Evolutionary conservation across 2,888 invertebrate genomes (phyloP).

Genomic region (Fissipunctia ypsillon): DNA sequence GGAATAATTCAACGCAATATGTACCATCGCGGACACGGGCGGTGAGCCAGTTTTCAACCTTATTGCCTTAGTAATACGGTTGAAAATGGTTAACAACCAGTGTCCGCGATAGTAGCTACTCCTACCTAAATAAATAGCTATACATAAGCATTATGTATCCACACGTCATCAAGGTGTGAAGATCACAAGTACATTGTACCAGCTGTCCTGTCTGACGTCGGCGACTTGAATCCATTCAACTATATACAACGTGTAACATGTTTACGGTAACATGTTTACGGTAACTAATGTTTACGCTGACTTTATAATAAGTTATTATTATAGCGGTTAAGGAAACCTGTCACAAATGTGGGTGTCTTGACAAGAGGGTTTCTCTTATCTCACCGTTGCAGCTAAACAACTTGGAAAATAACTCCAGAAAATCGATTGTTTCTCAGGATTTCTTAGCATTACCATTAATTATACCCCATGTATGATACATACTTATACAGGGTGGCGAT

Average conservation of each 20-base stretch:
- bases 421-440: no score
- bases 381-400: neutral
- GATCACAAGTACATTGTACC: conserved; percentile 48
- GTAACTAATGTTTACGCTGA: conserved; percentile 17
- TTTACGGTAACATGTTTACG: conserved; percentile 21
- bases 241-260: conserved; percentile 17
- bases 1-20: neutral
- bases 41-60: no score
- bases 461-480: no score
- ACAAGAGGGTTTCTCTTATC: neutral
- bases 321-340: conserved; percentile 3
- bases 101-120: no score
- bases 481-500: no score
- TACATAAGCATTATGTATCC: conserved; percentile 18
- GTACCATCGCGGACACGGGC: no score
- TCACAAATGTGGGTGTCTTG: neutral
- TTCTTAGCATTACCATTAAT: no score
- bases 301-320: conserved; percentile 19
- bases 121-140: neutral
- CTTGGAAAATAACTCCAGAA: neutral
- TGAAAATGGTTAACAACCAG: no score
- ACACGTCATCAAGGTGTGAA: conserved; percentile 43
- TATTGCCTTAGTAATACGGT: no score
- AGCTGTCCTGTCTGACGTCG: conserved; percentile 46
- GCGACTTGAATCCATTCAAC: conserved; percentile 34